Evolutionary conservation across 2,797 vertebrate genomes (phyloP), one percentile per base, ranked within the genome.

Genomic region (Scyliorhinus canicula): DNA sequence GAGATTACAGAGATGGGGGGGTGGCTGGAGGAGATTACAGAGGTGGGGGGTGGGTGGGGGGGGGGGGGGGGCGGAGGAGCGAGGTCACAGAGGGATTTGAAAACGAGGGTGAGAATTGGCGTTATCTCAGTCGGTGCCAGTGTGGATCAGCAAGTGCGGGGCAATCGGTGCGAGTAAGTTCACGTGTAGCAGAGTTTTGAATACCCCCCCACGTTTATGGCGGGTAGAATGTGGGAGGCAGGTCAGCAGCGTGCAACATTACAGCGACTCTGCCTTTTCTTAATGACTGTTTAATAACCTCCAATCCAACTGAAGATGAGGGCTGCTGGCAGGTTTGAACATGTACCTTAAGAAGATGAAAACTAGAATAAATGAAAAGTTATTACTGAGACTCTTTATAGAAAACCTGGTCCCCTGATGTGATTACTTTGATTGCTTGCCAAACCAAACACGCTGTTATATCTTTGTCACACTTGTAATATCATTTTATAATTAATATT

Each of bases 401-500:
- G 21, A 91, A 91, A 40, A 40, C 57, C 21, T 7, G 3, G 24
- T 91, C 57, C 24, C n/a, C n/a, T 91, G 21, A 91, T 44, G 57
- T 63, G 88, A 65, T 65, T 91, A 65, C 88, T 63, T 90, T 60
- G 86, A 91, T 63, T 65, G 57, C n/a, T 24, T 44, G n/a, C 88
- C 88, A 91, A 91, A 91, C 21, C 44, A 91, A 65, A 91, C 40
- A 65, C 11, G 21, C 65, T 63, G 35, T 24, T 65, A 63, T 65
- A 91, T 65, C 31, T 35, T 65, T 26, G 6, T 65, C 88, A 91
- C 88, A 91, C 88, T 44, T 44, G 57, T 26, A 91, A 63, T 91
- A 91, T 40, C 88, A 91, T 91, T 65, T 65, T 91, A 91, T 65
- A 91, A 91, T 91, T 65, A 91, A 91, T 91, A 65, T 65, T 91